Conservation (phyloP, 2,113 vertebrate genomes). For the Catharus bicknelli region DNA sequence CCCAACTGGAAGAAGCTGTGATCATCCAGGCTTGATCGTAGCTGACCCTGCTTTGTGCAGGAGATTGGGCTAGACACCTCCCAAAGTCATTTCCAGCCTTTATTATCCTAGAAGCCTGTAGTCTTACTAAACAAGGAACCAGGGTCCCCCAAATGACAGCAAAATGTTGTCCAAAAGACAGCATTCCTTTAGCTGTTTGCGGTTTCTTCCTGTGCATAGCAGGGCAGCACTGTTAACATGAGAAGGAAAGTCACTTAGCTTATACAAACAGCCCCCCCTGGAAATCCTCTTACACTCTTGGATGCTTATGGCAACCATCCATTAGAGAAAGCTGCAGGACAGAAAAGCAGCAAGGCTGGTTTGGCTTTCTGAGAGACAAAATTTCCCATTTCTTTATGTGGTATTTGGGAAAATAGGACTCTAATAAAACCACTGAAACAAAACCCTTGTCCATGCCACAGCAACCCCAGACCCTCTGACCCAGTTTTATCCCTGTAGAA, state of each 20-base stretch:
- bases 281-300: not conserved
- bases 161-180: not conserved
- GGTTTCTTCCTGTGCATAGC: not conserved
- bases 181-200: not conserved
- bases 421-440: not conserved
- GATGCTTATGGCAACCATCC: not conserved
- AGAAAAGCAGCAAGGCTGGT: not conserved
- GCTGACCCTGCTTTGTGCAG: not conserved
- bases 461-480: not conserved
- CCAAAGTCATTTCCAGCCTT: not conserved
- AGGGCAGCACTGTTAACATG: not conserved
- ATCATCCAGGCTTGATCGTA: not conserved
- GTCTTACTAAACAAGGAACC: not conserved
- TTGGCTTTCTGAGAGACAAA: not conserved
- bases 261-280: fast-evolving
- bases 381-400: not conserved
- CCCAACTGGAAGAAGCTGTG: not conserved
- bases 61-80: not conserved
- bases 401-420: not conserved
- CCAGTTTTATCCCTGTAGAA: not conserved
- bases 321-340: not conserved
- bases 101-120: not conserved
- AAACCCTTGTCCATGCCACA: not conserved
- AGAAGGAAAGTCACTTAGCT: not conserved
- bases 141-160: not conserved